Base-by-base conservation (phyloP, 2,113 vertebrate species). In the Rana temporaria region DNA sequence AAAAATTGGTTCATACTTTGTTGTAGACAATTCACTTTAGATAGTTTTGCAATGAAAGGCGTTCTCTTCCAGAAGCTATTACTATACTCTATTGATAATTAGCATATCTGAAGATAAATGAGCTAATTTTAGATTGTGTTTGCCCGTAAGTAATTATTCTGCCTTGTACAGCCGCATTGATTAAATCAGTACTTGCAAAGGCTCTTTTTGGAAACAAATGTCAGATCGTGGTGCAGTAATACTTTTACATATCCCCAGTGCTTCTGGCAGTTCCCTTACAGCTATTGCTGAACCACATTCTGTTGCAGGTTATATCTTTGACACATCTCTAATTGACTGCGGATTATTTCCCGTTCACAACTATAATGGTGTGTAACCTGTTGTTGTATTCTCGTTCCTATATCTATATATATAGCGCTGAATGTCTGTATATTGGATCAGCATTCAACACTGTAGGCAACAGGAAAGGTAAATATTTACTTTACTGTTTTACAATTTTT, bases 131-230 rank as follows among this genome's bases (percentile, higher is more conserved):
- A 69, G 67, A 69, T 69, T 48, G 11, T 24, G 67, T 52, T 68
- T 71, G 69, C 69, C 42, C 22, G 20, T 55, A 71, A 71, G 69
- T 52, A 14, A 53, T 26, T 26, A 22, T 53, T 71, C 48, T 56
- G 69, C 17, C 16, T 56, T 72, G 24, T 56, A 19, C 69, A 72
- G 69, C 24, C 1, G 17, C 24, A 72, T 26, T 30, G 69, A 72
- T 56, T 56, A 56, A 30, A 56, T 72, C 15, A 72, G 16, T 56
- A 56, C 48, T 56, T 56, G 48, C 15, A 72, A 56, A 72, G 52
- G 16, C 55, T 72, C 48, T 72, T 72, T 71, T 72, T 72, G 69
- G 52, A 56, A 72, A 30, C 22, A 55, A 72, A 55, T 72, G 52
- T 56, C 20, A 56, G 69, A 72, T 72, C 48, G 20, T 7, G 69